A percentile compares a stretch with the other conserved stretches of the same genome.
phyloP scores from a whole-genome alignment of 2,113 vertebrate genomes.

The Sander lucioperca region DNA sequence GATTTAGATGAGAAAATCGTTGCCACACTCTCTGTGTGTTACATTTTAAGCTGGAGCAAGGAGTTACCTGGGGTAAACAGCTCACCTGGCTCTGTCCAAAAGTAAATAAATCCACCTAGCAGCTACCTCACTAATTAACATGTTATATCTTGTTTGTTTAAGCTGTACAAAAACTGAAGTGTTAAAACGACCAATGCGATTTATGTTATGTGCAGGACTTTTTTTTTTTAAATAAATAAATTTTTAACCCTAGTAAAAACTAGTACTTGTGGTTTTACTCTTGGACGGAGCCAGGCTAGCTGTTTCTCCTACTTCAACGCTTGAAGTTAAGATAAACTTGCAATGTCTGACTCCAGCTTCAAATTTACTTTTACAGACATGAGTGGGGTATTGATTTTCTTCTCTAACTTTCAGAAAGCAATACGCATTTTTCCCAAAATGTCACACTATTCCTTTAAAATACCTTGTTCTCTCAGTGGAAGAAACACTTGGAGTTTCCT shows the following conservation, averaged over 20 bases:
- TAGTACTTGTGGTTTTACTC: background rate
- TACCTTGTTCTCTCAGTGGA: background rate
- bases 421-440: background rate
- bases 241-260: background rate
- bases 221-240: no score
- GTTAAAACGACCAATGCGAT: no score
- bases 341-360: background rate
- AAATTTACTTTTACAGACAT: background rate
- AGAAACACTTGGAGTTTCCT: background rate
- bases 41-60: no score
- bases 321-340: background rate
- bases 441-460: background rate
- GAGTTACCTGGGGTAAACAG: no score
- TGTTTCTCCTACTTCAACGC: background rate
- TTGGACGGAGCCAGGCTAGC: background rate
- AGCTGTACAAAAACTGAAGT: no score
- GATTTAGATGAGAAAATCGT: background rate
- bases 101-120: no score
- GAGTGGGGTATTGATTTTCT: background rate
- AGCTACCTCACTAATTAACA: no score
- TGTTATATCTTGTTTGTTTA: no score
- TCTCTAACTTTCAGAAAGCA: background rate
- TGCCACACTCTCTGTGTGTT: no score
- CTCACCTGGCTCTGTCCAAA: no score
- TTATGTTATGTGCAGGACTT: no score